Percentiles rank a stretch among this genome's conserved stretches.
Evolutionary conservation across 2,888 invertebrate genomes (phyloP).

Genomic region (Brenthis hecate): DNA sequence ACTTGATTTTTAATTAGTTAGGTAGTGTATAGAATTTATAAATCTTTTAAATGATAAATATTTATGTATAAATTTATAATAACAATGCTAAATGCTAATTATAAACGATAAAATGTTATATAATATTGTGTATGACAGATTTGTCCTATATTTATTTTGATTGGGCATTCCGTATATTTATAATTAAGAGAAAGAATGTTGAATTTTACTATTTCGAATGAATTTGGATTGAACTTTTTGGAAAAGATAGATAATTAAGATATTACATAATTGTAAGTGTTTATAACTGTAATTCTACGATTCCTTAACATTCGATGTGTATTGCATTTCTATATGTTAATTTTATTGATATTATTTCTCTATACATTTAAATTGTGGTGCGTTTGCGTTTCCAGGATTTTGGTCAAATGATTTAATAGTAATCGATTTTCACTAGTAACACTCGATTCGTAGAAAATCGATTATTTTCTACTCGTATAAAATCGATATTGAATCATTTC

Average conservation of each 20-base stretch:
- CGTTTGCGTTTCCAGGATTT: slow-evolving; percentile 6
- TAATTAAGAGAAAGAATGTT: slow-evolving; percentile 11
- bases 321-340: slow-evolving; percentile 44
- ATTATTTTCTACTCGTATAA: background rate
- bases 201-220: slow-evolving; percentile 41
- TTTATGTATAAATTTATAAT: background rate
- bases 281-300: slow-evolving; percentile 41
- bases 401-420: slow-evolving; percentile 3
- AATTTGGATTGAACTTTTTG: slow-evolving; percentile 48
- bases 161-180: slow-evolving; percentile 16
- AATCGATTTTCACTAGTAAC: background rate
- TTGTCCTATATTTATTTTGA: slow-evolving; percentile 9
- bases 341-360: slow-evolving; percentile 35
- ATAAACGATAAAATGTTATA: background rate
- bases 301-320: slow-evolving; percentile 48
- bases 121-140: background rate
- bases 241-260: slow-evolving; percentile 44
- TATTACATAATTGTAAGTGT: slow-evolving; percentile 57
- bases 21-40: slow-evolving; percentile 16
- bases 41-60: slow-evolving; percentile 4
- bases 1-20: slow-evolving; percentile 7
- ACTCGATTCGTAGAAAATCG: background rate
- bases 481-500: background rate
- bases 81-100: background rate
- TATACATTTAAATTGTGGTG: slow-evolving; percentile 21